Evolutionary conservation across 1,140 invertebrate species (phyloP), one percentile per base, ranked within the genome.

Genomic region (Bombus polaris): DNA sequence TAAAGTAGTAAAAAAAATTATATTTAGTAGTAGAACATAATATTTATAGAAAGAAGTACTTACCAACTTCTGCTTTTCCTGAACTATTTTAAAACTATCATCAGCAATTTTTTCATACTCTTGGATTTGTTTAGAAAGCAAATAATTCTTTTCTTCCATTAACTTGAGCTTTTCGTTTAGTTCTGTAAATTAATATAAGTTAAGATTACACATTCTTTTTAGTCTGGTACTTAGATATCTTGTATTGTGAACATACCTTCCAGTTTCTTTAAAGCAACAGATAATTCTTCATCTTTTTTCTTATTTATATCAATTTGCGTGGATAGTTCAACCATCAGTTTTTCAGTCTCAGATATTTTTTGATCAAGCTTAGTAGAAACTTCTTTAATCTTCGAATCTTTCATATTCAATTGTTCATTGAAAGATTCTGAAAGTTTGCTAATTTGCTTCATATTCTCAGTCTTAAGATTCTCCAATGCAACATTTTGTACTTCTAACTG

Each of bases 371-470:
- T 85, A 22, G 59, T 88, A 18, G 89, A 92, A 62, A 96, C 85
- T 88, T 96, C 93, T 73, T 93, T 85, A 32, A 95, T 94, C 53
- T 94, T 87, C 42, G 95, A 92, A 35, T 93, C 93, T 39, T 95
- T 94, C 91, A 95, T 94, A 85, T 93, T 95, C n/a, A 96, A 93
- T 85, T 96, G 95, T 86, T 95, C 93, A 73, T 94, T 95, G 47
- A 96, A 94, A 70, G 89, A 90, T 37, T 93, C 88, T 10, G 93
- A 90, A 15, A 94, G 83, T 87, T 95, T 94, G 77, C 93, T 87
- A 37, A 96, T 94, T 93, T 96, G 95, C 4, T 95, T 94, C 75
- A 95, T 93, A 92, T 95, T 96, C 91, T 96, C 95, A 68, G 82
- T 86, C 85, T 92, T 93, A 28, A 94, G 37, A 81, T 92, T 79